Evolutionary conservation across 2,888 invertebrate genomes (phyloP).

Genomic region (Dendrolimus houi): DNA sequence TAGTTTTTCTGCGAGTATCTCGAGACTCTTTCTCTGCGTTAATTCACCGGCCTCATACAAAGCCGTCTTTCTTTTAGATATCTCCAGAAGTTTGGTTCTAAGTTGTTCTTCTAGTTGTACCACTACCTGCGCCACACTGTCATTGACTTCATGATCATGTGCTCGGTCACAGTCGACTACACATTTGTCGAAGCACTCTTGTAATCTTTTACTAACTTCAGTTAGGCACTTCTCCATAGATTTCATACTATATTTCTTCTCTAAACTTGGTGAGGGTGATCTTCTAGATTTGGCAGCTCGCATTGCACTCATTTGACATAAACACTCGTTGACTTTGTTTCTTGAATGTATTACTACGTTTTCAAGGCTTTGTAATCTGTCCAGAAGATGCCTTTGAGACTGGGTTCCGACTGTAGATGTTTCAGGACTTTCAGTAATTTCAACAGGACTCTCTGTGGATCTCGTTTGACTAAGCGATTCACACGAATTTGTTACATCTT

Average conservation of each 20-base stretch:
- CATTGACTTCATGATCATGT: constrained; percentile 42
- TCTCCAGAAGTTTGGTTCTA: constrained; percentile 80
- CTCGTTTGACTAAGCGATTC: constrained; percentile 71
- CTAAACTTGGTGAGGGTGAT: constrained; percentile 80
- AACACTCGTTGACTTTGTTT: constrained; percentile 81
- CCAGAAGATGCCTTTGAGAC: constrained; percentile 72
- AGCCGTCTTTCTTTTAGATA: constrained; percentile 80
- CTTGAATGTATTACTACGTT: constrained; percentile 79
- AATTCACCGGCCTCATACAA: constrained; percentile 81
- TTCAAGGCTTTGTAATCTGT: constrained; percentile 78
- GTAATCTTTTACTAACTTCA: constrained; percentile 78
- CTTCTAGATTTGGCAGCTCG: constrained; percentile 78
- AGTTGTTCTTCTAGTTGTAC: constrained; percentile 81
- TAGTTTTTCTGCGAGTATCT: constrained; percentile 85
- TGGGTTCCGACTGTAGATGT: constrained; percentile 61
- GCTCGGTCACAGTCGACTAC: constrained; percentile 66
- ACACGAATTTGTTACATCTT: constrained; percentile 70
- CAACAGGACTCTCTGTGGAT: constrained; percentile 48
- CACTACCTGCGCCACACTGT: constrained; percentile 77
- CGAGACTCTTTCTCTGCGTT: constrained; percentile 80
- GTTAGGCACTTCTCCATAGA: constrained; percentile 80
- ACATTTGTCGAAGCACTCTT: constrained; percentile 76
- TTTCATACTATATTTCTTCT: constrained; percentile 77
- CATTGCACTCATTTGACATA: constrained; percentile 78
- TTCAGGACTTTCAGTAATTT: constrained; percentile 39